Evolutionary conservation across 2,888 invertebrate genomes (phyloP), one percentile per base, ranked within the genome.

Genomic region (Endotricha flammealis): DNA sequence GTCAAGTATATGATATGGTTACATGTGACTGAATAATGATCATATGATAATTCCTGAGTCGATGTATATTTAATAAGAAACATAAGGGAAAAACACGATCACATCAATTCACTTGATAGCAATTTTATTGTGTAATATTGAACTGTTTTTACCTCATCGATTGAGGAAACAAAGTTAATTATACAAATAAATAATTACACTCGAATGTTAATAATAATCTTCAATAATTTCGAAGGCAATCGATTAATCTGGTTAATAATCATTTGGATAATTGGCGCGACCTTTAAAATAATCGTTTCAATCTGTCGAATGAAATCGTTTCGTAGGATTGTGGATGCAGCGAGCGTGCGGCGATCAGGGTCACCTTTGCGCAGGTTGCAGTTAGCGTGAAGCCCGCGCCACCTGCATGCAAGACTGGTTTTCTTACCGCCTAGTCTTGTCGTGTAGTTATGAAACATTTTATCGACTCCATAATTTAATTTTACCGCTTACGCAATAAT

Each of bases 21-120:
- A 57, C 68, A 73, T 71, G 69, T 63, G 67, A 60, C 66, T 65
- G 73, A 69, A 74, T 74, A 69, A 66, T 69, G 69, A 72, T 70
- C 55, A 53, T 69, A 73, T 75, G 73, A 57, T 72, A 76, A 76
- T 72, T 50, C 51, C 60, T 64, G 57, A 71, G 61, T 62, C 62
- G 60, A 65, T 64, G 67, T 71, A 75, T 76, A 70, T 70, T 66
- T 59, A 68, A 68, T 52, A 50, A 60, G 53, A 41, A 50, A 51
- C 56, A 50, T 56, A 61, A 58, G 60, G 60, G 64, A 59, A 64
- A 71, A 69, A 67, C 64, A 62, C 54, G 51, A 46, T 23, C 20
- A 35, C 28, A 22, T 35, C 12, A 4, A 5, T 34, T 8, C 8
- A 51, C 47, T 44, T 33, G 35, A 38, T 38, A 25, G 30, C 31